phyloP scores from a whole-genome alignment of 2,888 invertebrate species.

The Fragum sueziense region DNA sequence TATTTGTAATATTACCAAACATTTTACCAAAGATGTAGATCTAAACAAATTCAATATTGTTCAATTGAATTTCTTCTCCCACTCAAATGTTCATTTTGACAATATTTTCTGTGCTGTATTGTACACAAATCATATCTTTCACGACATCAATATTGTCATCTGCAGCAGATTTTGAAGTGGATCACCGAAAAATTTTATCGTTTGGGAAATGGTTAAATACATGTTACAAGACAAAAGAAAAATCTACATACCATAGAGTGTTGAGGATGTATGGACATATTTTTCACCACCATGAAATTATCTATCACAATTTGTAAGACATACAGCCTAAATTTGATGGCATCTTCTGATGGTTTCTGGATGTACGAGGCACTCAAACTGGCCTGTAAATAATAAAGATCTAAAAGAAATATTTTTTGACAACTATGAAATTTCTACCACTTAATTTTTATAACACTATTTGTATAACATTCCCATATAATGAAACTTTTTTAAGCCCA shows the following conservation, averaged over 20 bases:
- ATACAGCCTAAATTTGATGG: conserved; percentile 61
- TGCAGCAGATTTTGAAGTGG: too few relatives aligned
- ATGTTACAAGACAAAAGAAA: not conserved
- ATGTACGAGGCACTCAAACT: conserved; percentile 52
- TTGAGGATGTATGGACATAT: conserved; percentile 51
- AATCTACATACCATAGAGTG: conserved; percentile 51
- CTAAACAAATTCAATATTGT: not conserved
- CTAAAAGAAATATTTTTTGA: too few relatives aligned
- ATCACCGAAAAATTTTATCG: too few relatives aligned
- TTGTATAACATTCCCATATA: too few relatives aligned
- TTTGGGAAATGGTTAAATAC: too few relatives aligned
- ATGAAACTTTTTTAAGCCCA: too few relatives aligned
- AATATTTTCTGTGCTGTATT: too few relatives aligned
- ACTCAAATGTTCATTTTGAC: not conserved
- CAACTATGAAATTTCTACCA: too few relatives aligned
- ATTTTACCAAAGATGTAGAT: not conserved
- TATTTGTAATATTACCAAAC: not conserved
- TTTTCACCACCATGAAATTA: conserved; percentile 58
- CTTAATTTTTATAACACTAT: too few relatives aligned
- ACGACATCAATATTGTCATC: too few relatives aligned
- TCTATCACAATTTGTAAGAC: conserved; percentile 60
- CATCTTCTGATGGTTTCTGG: conserved; percentile 45
- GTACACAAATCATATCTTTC: too few relatives aligned
- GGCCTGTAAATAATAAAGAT: too few relatives aligned
- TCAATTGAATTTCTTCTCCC: not conserved